Percentiles rank a stretch among this genome's conserved stretches.
These are phyloP conservation scores for Microcebus griseorufus DNA, from an alignment of 2,113 vertebrate species.

Conservation along the genomic window DNA sequence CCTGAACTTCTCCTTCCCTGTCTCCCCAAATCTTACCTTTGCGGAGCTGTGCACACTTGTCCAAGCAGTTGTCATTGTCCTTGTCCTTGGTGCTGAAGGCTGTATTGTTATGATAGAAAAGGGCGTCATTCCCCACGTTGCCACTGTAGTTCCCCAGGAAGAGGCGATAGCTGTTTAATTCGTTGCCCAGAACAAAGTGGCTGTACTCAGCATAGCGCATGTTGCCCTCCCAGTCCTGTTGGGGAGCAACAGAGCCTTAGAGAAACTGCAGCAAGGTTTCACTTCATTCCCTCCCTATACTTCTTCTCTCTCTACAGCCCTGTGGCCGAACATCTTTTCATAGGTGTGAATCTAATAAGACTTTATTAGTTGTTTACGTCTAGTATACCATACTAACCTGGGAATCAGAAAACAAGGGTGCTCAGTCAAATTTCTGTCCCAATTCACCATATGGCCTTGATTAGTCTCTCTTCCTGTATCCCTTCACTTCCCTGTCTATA, in stretches of 20 bases:
- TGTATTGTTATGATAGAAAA: slow-evolving; percentile 98
- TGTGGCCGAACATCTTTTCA: accelerated
- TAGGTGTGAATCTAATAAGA: neutral
- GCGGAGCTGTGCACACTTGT: slow-evolving; percentile 93
- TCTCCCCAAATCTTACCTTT: slow-evolving; percentile 86
- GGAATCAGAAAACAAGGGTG: neutral
- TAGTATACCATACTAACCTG: neutral
- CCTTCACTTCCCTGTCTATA: neutral
- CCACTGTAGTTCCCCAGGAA: slow-evolving; percentile 94
- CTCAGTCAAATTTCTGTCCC: neutral
- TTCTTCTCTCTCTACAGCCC: neutral
- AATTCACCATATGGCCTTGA: neutral
- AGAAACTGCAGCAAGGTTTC: neutral
- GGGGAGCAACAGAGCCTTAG: neutral
- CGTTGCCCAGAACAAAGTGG: slow-evolving; percentile 91
- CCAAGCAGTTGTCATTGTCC: slow-evolving; percentile 98
- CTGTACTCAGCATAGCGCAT: slow-evolving; percentile 90
- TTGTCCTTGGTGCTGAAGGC: slow-evolving; percentile 98
- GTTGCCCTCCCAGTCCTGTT: slow-evolving; percentile 95
- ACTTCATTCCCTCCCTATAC: accelerated
- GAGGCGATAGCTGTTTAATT: slow-evolving; percentile 95
- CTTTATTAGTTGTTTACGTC: neutral
- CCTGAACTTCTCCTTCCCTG: accelerated
- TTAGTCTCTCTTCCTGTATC: neutral
- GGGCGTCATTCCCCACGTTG: slow-evolving; percentile 89